phyloP scores from a whole-genome alignment of 2,113 vertebrate genomes.

The Cettia cetti region DNA sequence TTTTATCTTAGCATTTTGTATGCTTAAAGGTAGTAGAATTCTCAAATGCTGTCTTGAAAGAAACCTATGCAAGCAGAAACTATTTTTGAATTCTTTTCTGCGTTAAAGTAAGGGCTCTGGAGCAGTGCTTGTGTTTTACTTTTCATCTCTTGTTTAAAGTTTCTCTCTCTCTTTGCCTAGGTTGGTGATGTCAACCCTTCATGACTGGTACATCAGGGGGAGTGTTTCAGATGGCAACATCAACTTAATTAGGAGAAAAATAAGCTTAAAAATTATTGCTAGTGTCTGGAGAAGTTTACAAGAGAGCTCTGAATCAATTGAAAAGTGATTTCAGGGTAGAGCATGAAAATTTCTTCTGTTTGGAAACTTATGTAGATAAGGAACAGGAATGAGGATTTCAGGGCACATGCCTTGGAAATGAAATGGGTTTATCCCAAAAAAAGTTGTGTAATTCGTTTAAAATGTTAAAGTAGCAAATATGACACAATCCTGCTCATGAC shows the following conservation, averaged over 20 bases:
- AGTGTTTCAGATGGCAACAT: neutral
- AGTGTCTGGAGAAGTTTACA: neutral
- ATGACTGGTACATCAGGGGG: accelerated
- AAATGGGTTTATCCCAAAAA: neutral
- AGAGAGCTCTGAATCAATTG: neutral
- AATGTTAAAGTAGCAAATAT: neutral
- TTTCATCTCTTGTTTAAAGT: neutral
- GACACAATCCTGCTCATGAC: neutral
- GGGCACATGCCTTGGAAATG: neutral
- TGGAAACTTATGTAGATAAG: neutral
- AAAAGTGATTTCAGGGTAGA: neutral
- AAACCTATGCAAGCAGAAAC: neutral
- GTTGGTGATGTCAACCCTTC: neutral
- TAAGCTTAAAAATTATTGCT: neutral
- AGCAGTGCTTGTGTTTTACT: neutral
- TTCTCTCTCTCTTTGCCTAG: neutral
- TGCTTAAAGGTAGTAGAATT: neutral
- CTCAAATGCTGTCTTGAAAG: neutral
- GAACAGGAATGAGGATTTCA: neutral
- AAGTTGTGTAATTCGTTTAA: neutral
- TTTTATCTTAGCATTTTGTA: neutral
- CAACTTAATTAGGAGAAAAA: neutral
- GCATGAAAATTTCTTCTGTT: neutral
- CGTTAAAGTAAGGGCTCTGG: neutral
- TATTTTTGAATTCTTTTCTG: neutral